Evolutionary conservation across 2,113 vertebrate genomes (phyloP).

Genomic region (Pithys albifrons): DNA sequence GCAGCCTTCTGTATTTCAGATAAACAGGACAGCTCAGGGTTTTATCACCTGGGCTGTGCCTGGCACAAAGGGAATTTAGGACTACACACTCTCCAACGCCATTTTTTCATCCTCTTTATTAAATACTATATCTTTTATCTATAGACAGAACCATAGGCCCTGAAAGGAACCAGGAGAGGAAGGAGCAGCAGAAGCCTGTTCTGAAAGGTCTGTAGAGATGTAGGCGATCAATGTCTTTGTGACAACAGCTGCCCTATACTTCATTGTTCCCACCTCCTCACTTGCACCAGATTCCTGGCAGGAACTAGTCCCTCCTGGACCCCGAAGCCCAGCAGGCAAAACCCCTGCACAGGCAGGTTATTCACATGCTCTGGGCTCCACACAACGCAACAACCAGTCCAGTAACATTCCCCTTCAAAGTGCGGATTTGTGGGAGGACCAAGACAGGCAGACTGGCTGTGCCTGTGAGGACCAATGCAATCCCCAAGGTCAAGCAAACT

Average conservation of each 20-base stretch:
- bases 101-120: not conserved
- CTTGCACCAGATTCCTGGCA: not conserved
- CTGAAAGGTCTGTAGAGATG: not conserved
- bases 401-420: not conserved
- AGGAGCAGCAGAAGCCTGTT: not conserved
- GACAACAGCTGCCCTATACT: not conserved
- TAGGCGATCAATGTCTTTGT: not conserved
- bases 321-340: not conserved
- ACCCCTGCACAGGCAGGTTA: not conserved
- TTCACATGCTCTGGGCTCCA: not conserved
- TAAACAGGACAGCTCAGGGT: not conserved
- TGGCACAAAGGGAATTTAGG: not conserved
- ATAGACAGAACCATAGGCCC: not conserved
- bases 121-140: not conserved
- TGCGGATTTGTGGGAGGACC: not conserved
- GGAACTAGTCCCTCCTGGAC: not conserved
- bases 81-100: not conserved
- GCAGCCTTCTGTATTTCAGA: not conserved
- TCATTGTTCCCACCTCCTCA: not conserved
- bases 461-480: not conserved
- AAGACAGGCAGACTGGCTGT: not conserved
- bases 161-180: not conserved
- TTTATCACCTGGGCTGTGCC: not conserved
- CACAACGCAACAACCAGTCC: not conserved
- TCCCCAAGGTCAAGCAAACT: not conserved